Evolutionary conservation across 2,113 vertebrate species (phyloP), one percentile per base, ranked within the genome.

Genomic region (Oncorhynchus keta): DNA sequence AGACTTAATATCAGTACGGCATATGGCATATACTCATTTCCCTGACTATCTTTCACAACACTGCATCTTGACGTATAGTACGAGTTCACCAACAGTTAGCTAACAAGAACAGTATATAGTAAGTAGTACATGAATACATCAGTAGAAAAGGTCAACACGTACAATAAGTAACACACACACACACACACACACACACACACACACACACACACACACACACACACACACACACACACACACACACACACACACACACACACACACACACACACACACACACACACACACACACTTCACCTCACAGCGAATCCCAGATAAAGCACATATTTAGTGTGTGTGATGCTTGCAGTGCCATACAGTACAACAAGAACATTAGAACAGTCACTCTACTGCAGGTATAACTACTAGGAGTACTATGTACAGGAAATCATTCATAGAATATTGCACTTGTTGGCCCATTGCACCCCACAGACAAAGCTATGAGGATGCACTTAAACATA

Each of bases 391-490:
- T 67, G 83, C 79, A 88, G 76, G 83, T 75, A 76, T 90, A 88
- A 85, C 39, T 68, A 84, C 81, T 85, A 77, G 83, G 93, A 91
- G 90, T 84, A 94, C 93, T 97, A 96, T 96, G 92, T 96, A 98
- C 96, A 96, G 87, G 92, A 90, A 95, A 93, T 94, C 95, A 95
- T 93, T 96, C 90, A 94, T 94, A 95, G 96, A 97, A 97, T 98
- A 98, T 98, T 98, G 97, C 97, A 98, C 97, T 94, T 97, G 94
- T 96, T 97, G 97, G 97, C 97, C 97, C 96, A 96, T 97, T 91
- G 94, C 96, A 94, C 94, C 92, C 96, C 95, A 95, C 83, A 93
- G 91, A 88, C 2, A 83, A 61, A 64, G 84, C 89, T 87, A 83
- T 93, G 96, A 96, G 90, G 92, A 95, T 93, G 95, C 95, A 83